Base-by-base conservation (phyloP, 2,113 vertebrate genomes). In the Oophaga pumilio region DNA sequence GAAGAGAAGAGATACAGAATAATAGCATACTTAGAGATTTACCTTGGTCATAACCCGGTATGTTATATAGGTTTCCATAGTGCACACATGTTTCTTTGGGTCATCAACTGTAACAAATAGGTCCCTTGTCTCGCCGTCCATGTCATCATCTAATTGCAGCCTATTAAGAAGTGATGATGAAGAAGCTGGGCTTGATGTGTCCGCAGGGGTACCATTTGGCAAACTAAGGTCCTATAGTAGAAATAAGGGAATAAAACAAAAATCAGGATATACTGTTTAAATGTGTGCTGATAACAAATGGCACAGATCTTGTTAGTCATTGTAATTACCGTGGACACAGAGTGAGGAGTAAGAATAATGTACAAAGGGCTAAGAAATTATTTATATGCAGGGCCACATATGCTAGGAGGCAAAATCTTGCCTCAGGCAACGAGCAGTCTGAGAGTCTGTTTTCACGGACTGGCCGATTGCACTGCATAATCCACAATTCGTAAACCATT, bases 11-110 rank as follows among this genome's bases (percentile, higher is more conserved):
- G 2, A 73, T 2, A 33, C 14, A 43, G 9, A 71, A 33, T 71
- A 71, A 28, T 17, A 15, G 15, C 17, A 33, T 33, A 15, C 68
- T 33, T 62, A 15, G 4, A 52, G 17, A 52, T 7, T 85, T 92
- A 99, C 98, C 95, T 98, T 99, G 86, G 97, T 98, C 85, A 96
- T 97, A 91, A 99, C 96, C 91, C 96, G 95, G 91, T 99, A 99
- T 0, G 97, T 99, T 92, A 99, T 98, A 89, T 98, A 99, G 0
- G 98, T 99, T 92, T 99, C 98, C 98, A 99, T 99, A 0, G 98
- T 98, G 88, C 97, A 98, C 33, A 99, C 97, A 0, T 99, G 98
- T 89, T 99, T 99, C 94, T 99, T 99, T 17, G 98, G 98, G 88
- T 99, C 97, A 62, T 99, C 97, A 0, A 99, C 98, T 0, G 96